Evolutionary conservation across 2,888 invertebrate species (phyloP), one percentile per base, ranked within the genome.

Genomic region (Nomada goodeniana): DNA sequence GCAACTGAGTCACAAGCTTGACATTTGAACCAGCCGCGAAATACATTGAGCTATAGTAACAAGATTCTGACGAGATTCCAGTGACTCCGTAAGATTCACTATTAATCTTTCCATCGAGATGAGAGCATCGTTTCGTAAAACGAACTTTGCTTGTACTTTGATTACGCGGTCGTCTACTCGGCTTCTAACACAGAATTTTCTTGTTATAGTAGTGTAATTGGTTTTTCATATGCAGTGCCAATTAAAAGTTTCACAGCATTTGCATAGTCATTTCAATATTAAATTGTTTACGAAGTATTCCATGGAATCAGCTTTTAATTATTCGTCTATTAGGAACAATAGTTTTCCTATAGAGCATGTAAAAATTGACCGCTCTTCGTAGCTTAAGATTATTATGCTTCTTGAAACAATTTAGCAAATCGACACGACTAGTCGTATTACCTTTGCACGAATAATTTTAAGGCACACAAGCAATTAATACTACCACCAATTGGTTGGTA

Each of bases 71-170:
- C 47, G 47, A 23, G 67, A 2, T 59, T 59, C 20, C 29, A 13
- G 68, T 9, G 47, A 59, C 20, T 57, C 44, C 61, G 44, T 63
- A 63, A 55, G 63, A 64, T 57, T 47, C 55, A 47, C 36, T 63
- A 57, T 63, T 63, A 71, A 76, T 63, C 63, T 63, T 50, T 47
- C 29, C 50, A 29, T 50, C 26, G 50, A 23, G 50, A 23, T 13
- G 29, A 42, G 59, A 52, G 50, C 59, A 23, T 18, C 50, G 50
- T 23, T 60, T 7, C 23, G 36, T 23, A 13, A 36, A 65, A 23
- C 20, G 50, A 50, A 65, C 65, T 65, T 74, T 59, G 10, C 50
- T 0, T 20, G 42, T 59, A n/a, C 65, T 67, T 67, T 65, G 60
- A 61, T 71, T 60, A 71, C 29, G 36, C 18, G 52, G 29, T 20